These are phyloP conservation scores for Schizotus pectinicornis DNA, from an alignment of 2,888 invertebrate genomes.

Conservation along the genomic window DNA sequence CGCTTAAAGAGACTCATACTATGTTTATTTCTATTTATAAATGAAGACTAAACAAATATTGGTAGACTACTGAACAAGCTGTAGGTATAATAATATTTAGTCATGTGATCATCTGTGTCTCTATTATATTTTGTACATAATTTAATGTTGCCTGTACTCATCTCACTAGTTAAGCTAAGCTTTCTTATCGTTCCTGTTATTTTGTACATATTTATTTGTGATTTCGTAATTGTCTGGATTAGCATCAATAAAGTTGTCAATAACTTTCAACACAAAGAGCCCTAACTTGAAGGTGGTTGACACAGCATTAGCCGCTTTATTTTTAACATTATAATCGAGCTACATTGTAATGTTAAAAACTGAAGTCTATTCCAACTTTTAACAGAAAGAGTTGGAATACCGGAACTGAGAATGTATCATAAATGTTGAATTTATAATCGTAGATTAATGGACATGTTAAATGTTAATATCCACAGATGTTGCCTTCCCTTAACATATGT, in stretches of 20 bases:
- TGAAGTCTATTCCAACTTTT: background rate
- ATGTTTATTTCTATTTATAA: slow-evolving; percentile 16
- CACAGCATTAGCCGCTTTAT: slow-evolving; percentile 21
- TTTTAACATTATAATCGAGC: slow-evolving; percentile 19
- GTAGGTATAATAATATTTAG: slow-evolving; percentile 16
- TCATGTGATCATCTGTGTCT: slow-evolving; percentile 3
- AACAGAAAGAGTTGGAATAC: slow-evolving; percentile 12
- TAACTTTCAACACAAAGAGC: slow-evolving; percentile 51
- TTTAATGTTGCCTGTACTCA: slow-evolving; percentile 24
- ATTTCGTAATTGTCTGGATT: background rate
- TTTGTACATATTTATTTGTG: background rate
- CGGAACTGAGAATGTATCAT: slow-evolving; percentile 25
- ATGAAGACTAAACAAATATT: slow-evolving; percentile 22
- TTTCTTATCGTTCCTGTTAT: slow-evolving; percentile 3
- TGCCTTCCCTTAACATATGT: slow-evolving; percentile 37
- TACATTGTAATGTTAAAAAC: slow-evolving; percentile 20
- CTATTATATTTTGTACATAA: slow-evolving; percentile 28
- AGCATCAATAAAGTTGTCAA: slow-evolving; percentile 34
- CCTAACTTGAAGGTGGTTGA: slow-evolving; percentile 52
- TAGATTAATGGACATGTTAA: slow-evolving; percentile 29
- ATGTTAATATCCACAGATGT: slow-evolving; percentile 38
- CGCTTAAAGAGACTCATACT: slow-evolving; percentile 30
- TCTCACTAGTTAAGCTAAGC: background rate
- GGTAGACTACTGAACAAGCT: slow-evolving; percentile 13
- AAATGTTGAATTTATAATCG: slow-evolving; percentile 21